Evolutionary conservation across 2,888 invertebrate species (phyloP).

Genomic region (Glyphotaelius pellucidus): DNA sequence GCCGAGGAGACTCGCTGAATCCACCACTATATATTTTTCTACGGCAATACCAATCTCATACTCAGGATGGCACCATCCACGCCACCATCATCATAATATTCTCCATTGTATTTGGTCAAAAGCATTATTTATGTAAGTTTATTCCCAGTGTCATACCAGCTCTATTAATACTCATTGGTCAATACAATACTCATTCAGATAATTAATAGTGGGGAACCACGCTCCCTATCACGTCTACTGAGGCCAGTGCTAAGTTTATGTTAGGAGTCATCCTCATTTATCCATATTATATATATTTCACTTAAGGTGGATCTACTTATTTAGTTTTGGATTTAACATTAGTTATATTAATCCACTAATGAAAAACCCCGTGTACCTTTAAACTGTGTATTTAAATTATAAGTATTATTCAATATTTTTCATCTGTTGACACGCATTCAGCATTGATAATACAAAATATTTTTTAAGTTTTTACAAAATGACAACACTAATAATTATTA

Average conservation of each 20-base stretch:
- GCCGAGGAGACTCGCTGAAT: slow-evolving; percentile 76
- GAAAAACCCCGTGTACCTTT: slow-evolving; percentile 60
- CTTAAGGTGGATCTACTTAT: slow-evolving; percentile 52
- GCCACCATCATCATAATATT: slow-evolving; percentile 5
- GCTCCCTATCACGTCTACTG: slow-evolving; percentile 27
- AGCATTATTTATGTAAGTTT: slow-evolving; percentile 21
- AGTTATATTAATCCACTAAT: slow-evolving; percentile 59
- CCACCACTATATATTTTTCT: slow-evolving; percentile 23
- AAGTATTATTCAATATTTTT: slow-evolving; percentile 57
- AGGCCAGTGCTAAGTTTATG: slow-evolving; percentile 56
- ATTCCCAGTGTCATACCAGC: slow-evolving; percentile 49
- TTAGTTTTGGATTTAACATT: slow-evolving; percentile 46
- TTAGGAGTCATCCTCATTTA: slow-evolving; percentile 45
- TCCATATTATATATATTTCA: slow-evolving; percentile 49
- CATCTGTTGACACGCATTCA: slow-evolving; percentile 32
- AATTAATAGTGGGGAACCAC: background rate
- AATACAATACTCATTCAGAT: slow-evolving; percentile 55
- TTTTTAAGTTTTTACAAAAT: slow-evolving; percentile 6
- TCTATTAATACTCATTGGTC: slow-evolving; percentile 46
- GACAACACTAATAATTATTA: slow-evolving; percentile 16
- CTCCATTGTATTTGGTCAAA: slow-evolving; percentile 16
- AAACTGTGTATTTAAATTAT: slow-evolving; percentile 53
- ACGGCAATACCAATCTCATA: slow-evolving; percentile 36
- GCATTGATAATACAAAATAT: background rate
- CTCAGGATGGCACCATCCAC: slow-evolving; percentile 5